phyloP scores from a whole-genome alignment of 2,113 vertebrate genomes.

The Dendrocopos noguchii region DNA sequence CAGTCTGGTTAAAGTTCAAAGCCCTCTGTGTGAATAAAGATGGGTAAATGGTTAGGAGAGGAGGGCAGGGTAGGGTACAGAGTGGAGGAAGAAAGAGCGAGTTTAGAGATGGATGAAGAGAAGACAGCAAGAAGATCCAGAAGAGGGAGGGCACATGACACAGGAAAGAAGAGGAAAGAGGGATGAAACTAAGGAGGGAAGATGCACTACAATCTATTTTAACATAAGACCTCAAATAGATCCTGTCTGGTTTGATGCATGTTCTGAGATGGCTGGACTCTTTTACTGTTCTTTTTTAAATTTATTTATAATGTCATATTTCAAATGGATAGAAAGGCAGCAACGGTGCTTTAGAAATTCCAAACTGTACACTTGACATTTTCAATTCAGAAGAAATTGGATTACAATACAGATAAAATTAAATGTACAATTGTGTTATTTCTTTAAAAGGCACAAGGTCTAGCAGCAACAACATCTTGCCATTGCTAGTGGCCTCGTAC shows the following conservation, averaged over 20 bases:
- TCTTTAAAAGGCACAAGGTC: not conserved
- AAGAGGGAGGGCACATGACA: not conserved
- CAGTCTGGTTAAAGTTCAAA: conserved; percentile 59
- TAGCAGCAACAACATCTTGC: not conserved
- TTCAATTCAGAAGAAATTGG: conserved; percentile 22
- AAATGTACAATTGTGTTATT: not conserved
- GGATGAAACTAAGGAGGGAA: not conserved
- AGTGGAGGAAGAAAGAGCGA: not conserved
- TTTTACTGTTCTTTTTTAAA: not conserved
- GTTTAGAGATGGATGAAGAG: not conserved
- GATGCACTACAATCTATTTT: not conserved
- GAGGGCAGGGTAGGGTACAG: not conserved
- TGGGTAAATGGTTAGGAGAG: not conserved
- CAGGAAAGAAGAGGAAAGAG: not conserved
- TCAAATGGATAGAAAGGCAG: not conserved
- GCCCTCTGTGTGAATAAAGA: conserved; percentile 52
- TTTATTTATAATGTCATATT: not conserved
- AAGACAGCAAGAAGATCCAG: not conserved
- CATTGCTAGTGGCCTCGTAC: not conserved
- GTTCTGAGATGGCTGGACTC: not conserved
- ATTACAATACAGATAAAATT: conserved; percentile 9
- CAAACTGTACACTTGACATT: not conserved
- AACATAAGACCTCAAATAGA: not conserved
- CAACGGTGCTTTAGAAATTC: not conserved
- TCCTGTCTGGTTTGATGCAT: not conserved